A percentile compares a stretch with the other conserved stretches of the same genome.
Conservation (phyloP, 2,113 vertebrate species). For the Egretta garzetta region DNA sequence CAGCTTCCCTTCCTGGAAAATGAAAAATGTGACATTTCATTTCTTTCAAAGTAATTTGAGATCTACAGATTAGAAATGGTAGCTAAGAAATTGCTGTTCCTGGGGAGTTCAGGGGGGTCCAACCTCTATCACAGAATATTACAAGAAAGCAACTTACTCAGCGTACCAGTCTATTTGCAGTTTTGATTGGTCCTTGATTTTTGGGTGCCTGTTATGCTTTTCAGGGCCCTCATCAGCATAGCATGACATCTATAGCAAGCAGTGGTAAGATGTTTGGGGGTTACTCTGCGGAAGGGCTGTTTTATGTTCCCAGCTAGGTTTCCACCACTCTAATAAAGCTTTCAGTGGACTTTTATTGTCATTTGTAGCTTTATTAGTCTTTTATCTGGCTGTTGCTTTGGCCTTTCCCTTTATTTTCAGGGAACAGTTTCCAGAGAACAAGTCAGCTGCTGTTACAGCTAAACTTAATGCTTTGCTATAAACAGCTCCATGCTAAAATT, state of each 20-base stretch:
- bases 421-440: slow-evolving; percentile 31
- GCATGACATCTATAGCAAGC: not conserved
- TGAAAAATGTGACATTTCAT: not conserved
- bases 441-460: not conserved
- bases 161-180: not conserved
- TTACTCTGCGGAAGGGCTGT: not conserved
- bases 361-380: slow-evolving; percentile 59
- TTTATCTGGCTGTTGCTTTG: slow-evolving; percentile 65
- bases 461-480: slow-evolving; percentile 13
- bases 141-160: not conserved
- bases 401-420: slow-evolving; percentile 58
- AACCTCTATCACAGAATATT: not conserved
- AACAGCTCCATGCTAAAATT: not conserved
- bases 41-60: slow-evolving; percentile 22
- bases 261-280: not conserved
- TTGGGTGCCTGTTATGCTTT: not conserved
- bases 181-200: not conserved
- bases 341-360: slow-evolving; percentile 63
- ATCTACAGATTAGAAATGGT: not conserved
- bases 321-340: slow-evolving; percentile 62
- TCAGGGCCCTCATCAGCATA: not conserved
- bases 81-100: not conserved
- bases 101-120: not conserved
- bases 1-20: not conserved
- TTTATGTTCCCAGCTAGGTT: slow-evolving; percentile 25